phyloP scores from a whole-genome alignment of 2,888 invertebrate genomes.

The Bruchidius siliquastri region DNA sequence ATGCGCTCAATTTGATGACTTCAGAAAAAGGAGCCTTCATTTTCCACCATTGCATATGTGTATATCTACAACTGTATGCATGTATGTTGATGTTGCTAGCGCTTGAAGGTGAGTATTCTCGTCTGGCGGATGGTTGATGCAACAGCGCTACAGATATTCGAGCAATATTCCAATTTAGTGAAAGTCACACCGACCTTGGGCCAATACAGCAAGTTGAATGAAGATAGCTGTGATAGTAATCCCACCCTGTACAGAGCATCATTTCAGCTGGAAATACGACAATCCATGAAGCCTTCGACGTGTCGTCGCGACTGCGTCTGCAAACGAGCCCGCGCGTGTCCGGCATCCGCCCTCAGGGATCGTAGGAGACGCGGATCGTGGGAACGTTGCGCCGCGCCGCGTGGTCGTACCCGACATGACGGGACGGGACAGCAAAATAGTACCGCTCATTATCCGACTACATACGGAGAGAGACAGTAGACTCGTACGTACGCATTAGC shows the following conservation, averaged over 20 bases:
- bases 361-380: not conserved
- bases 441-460: not conserved
- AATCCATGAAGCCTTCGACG: not conserved
- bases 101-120: too few species aligned
- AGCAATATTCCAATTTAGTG: too few species aligned
- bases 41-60: too few species aligned
- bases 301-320: not conserved
- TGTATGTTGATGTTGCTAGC: too few species aligned
- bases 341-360: not conserved
- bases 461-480: not conserved
- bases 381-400: not conserved
- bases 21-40: too few species aligned
- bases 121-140: too few species aligned
- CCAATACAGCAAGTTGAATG: too few species aligned
- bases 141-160: too few species aligned
- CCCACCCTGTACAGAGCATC: not conserved
- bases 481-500: not conserved
- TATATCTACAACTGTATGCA: too few species aligned
- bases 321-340: not conserved
- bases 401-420: not conserved
- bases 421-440: not conserved
- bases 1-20: too few species aligned
- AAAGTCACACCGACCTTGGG: too few species aligned
- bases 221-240: not conserved
- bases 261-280: not conserved